Conservation (phyloP, 1,140 invertebrate species). For the Neelides sp. region DNA sequence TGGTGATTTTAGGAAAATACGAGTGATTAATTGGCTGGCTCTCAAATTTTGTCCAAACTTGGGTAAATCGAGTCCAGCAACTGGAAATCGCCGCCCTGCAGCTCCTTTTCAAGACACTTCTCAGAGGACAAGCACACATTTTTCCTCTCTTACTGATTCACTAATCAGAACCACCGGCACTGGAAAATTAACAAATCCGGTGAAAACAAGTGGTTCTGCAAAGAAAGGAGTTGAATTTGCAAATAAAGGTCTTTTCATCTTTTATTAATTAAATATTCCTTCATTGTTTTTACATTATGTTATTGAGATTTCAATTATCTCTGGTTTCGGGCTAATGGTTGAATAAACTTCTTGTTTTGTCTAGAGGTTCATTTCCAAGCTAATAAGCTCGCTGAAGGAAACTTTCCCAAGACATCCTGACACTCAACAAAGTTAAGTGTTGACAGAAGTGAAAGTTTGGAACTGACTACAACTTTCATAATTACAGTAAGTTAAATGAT, state of each 20-base stretch:
- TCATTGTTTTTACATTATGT: neutral
- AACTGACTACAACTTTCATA: conserved; percentile 15
- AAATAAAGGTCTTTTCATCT: neutral
- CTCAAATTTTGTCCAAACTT: conserved; percentile 19
- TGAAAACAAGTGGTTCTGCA: neutral
- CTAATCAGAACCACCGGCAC: conserved; percentile 10
- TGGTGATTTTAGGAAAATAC: conserved; percentile 22
- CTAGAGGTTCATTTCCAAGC: conserved; percentile 13
- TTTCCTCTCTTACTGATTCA: conserved; percentile 21
- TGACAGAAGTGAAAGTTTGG: conserved; percentile 14
- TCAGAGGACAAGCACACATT: conserved; percentile 23
- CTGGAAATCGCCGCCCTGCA: conserved; percentile 3
- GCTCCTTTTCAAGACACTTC: conserved; percentile 22
- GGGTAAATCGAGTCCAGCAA: conserved; percentile 14
- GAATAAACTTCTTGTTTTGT: neutral
- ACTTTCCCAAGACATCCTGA: conserved; percentile 10
- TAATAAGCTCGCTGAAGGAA: conserved; percentile 4
- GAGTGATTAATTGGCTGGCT: conserved; percentile 23
- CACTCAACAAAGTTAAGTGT: conserved; percentile 12
- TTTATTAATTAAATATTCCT: neutral
- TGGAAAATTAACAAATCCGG: conserved; percentile 2
- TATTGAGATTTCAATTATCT: neutral
- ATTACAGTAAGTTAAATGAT: conserved; percentile 6
- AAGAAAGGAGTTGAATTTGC: conserved; percentile 16
- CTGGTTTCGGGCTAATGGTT: neutral